Evolutionary conservation across 2,888 invertebrate species (phyloP).

Genomic region (Stenchaetothrips biformis): DNA sequence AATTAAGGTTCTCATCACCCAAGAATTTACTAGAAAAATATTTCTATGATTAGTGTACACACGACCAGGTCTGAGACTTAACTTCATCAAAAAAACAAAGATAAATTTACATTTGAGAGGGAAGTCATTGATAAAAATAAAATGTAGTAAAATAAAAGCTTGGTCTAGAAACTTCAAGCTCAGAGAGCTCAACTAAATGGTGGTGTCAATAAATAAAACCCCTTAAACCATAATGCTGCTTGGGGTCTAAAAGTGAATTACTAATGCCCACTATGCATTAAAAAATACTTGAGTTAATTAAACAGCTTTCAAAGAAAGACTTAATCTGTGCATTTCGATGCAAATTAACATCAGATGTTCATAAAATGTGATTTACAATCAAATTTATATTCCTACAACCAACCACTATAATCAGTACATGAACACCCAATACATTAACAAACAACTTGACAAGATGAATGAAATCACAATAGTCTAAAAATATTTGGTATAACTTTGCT

Average conservation of each 20-base stretch:
- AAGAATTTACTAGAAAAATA: neutral
- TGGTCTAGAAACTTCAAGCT: neutral
- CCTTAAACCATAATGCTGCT: neutral
- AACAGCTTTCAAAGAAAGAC: neutral
- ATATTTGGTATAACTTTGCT: conserved; percentile 14
- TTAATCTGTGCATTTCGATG: neutral
- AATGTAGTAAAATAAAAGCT: neutral
- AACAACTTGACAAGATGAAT: conserved; percentile 18
- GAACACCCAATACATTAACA: neutral
- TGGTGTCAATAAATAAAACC: neutral
- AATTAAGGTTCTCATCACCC: neutral
- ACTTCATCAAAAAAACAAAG: neutral
- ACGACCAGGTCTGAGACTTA: neutral
- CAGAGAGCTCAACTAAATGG: neutral
- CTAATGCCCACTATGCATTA: neutral
- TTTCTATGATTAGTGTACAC: neutral
- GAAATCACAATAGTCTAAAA: conserved; percentile 19
- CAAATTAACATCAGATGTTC: neutral
- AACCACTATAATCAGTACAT: conserved; percentile 6
- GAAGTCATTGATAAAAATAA: neutral
- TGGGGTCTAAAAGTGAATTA: neutral
- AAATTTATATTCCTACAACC: neutral
- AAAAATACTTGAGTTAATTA: neutral
- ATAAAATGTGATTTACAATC: conserved; percentile 3
- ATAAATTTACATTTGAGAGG: too few species aligned